phyloP scores from a whole-genome alignment of 2,113 vertebrate genomes.

The Tachysurus vachellii region DNA sequence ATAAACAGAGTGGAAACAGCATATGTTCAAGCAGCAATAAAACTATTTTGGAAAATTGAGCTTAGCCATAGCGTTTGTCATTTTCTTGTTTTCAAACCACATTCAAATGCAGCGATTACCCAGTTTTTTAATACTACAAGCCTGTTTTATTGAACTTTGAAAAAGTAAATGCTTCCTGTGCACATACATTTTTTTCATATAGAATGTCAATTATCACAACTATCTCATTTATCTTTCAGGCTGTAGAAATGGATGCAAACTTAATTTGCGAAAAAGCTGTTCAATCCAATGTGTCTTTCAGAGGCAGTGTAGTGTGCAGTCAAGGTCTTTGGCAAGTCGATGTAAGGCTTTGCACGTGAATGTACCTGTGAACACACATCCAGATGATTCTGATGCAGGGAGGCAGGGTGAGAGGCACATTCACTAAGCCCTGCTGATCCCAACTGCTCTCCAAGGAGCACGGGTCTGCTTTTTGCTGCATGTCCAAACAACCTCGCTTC shows the following conservation, averaged over 20 bases:
- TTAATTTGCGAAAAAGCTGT: neutral
- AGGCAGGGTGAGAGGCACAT: conserved; percentile 55
- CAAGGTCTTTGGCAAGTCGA: conserved; percentile 64
- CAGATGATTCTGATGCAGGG: conserved; percentile 63
- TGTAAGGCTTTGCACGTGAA: conserved; percentile 45
- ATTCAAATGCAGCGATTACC: conserved; percentile 23
- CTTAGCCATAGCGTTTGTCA: conserved; percentile 56
- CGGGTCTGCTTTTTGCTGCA: conserved; percentile 67
- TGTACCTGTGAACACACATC: conserved; percentile 58
- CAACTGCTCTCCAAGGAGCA: conserved; percentile 67
- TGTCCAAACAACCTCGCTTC: conserved; percentile 63
- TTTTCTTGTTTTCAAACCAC: conserved; percentile 55
- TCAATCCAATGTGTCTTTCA: conserved; percentile 45
- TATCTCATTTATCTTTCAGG: no score
- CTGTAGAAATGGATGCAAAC: neutral
- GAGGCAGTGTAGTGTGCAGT: conserved; percentile 60
- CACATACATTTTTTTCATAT: neutral
- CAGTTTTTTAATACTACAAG: conserved; percentile 44
- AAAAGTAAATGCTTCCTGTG: conserved; percentile 36
- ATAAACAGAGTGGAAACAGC: conserved; percentile 66
- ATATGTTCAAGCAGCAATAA: conserved; percentile 69
- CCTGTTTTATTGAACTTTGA: conserved; percentile 41
- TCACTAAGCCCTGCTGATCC: conserved; percentile 74
- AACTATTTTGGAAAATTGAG: conserved; percentile 66
- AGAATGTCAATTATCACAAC: neutral